A percentile compares a stretch with the other conserved stretches of the same genome.
Conservation (phyloP, 2,113 vertebrate genomes). For the Callipepla squamata region DNA sequence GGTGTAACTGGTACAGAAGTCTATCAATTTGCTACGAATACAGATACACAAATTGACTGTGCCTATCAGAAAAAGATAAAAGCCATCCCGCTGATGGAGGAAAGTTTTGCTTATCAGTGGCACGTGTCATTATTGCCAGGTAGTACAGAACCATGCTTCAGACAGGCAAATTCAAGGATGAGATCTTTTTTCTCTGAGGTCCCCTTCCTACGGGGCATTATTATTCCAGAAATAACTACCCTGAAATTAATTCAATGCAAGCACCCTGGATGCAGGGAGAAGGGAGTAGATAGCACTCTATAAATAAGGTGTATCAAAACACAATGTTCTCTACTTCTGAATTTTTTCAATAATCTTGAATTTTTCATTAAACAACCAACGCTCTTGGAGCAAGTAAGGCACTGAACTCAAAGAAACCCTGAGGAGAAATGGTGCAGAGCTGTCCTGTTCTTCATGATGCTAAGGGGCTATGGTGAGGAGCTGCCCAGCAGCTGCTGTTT, state of each 20-base stretch:
- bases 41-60: not conserved
- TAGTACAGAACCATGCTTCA: not conserved
- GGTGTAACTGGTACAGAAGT: not conserved
- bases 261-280: not conserved
- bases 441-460: not conserved
- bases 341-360: not conserved
- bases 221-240: not conserved
- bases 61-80: conserved; percentile 32
- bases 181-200: not conserved
- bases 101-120: conserved; percentile 21
- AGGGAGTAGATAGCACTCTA: not conserved
- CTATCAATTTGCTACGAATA: conserved; percentile 26
- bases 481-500: not conserved
- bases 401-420: not conserved
- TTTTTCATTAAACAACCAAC: conserved; percentile 2
- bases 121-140: not conserved
- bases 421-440: not conserved
- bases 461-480: rapidly evolving
- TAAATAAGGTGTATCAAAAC: not conserved
- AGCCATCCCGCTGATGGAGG: not conserved
- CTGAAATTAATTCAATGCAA: not conserved
- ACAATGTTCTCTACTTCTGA: not conserved
- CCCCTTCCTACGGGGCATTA: not conserved
- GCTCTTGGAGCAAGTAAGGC: not conserved
- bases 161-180: not conserved